Percentiles rank a stretch among this genome's conserved stretches.
Evolutionary conservation across 2,888 invertebrate genomes (phyloP).

Genomic region (Platycheirus rosarum): DNA sequence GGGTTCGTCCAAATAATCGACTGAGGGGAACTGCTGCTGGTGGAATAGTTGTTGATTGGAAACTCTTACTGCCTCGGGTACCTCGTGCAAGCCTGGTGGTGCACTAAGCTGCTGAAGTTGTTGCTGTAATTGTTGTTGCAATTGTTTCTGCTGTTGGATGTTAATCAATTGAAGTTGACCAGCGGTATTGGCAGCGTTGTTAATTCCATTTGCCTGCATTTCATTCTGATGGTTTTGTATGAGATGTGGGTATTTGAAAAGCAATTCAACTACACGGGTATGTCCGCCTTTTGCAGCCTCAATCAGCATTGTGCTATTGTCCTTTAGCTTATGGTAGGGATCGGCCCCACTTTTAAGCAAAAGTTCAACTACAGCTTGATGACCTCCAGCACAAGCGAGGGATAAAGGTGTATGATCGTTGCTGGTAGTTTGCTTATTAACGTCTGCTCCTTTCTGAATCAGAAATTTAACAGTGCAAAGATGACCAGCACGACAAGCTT

Average conservation of each 20-base stretch:
- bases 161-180: constrained; percentile 80
- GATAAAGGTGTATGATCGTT: constrained; percentile 99
- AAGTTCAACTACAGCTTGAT: constrained; percentile 95
- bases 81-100: constrained; percentile 84
- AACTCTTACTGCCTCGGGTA: constrained; percentile 85
- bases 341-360: constrained; percentile 96
- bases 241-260: constrained; percentile 95
- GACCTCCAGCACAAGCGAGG: constrained; percentile 97
- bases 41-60: constrained; percentile 83
- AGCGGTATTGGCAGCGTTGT: constrained; percentile 77
- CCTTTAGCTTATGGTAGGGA: constrained; percentile 98
- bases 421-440: constrained; percentile 94
- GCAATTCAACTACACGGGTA: constrained; percentile 95
- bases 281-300: constrained; percentile 99
- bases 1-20: constrained; percentile 80
- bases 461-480: constrained; percentile 98
- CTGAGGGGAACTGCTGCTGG: constrained; percentile 80
- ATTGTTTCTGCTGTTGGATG: constrained; percentile 81
- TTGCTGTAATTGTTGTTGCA: constrained; percentile 83
- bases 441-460: constrained; percentile 92
- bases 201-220: constrained; percentile 77
- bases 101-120: constrained; percentile 82
- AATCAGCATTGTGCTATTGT: constrained; percentile 99
- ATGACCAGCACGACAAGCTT: constrained; percentile 98
- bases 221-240: constrained; percentile 85